Evolutionary conservation across 2,797 vertebrate species (phyloP).

Genomic region (Naso thynnoides): DNA sequence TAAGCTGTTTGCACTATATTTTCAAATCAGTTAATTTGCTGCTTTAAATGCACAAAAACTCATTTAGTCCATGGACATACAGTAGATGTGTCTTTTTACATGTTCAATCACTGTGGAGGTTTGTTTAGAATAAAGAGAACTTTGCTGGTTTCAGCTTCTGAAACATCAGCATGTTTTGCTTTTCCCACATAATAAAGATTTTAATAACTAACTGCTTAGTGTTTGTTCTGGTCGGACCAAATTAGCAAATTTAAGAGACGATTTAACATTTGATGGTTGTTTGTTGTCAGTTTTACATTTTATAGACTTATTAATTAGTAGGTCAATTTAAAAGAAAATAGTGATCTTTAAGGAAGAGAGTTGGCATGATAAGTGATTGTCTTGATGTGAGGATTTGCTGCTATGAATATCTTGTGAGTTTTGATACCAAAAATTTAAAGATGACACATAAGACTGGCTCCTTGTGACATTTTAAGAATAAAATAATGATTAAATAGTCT

Average conservation of each 20-base stretch:
- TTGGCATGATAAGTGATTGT: background rate
- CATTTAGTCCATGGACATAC: background rate
- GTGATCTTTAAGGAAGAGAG: too few relatives aligned
- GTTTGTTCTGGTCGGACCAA: background rate
- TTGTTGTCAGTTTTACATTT: background rate
- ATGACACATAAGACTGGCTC: too few relatives aligned
- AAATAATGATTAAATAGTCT: too few relatives aligned
- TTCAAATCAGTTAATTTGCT: background rate
- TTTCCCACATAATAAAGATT: background rate
- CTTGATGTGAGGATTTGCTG: background rate
- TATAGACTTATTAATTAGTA: background rate
- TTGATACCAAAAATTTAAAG: too few relatives aligned
- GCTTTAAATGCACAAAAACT: background rate
- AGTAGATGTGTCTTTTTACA: background rate
- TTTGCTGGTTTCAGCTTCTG: background rate
- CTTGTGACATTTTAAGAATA: too few relatives aligned
- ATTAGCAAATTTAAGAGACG: background rate
- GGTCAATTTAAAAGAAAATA: too few relatives aligned
- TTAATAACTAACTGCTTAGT: background rate
- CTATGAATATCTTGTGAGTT: background rate
- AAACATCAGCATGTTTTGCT: constrained; percentile 5
- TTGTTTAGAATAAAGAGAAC: constrained; percentile 14
- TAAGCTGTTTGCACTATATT: background rate
- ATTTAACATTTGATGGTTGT: background rate
- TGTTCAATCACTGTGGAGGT: background rate